Base-by-base conservation (phyloP, 2,113 vertebrate genomes). In the Crotophaga sulcirostris region DNA sequence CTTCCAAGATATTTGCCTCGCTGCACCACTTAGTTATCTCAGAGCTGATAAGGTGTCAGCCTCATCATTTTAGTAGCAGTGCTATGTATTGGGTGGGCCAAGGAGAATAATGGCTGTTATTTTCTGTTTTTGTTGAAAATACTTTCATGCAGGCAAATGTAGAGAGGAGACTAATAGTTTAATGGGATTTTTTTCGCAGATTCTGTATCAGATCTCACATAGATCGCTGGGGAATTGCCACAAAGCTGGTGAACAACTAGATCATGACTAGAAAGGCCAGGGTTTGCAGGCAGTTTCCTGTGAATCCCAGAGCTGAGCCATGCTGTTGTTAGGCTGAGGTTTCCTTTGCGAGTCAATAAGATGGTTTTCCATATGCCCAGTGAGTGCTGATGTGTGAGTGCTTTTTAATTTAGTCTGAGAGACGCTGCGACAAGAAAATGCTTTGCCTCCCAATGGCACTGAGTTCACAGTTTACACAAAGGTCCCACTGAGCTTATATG, bases 21-120 rank as follows among this genome's bases (percentile, higher is more conserved):
- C 45, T 77, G 68, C 18, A 24, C 23, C 47, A 74, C 45, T 68
- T 45, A 49, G 21, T 58, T 60, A 16, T 60, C 72, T 52, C 28
- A 52, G 28, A 66, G 51, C 69, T 88, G 75, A 44, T 16, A 33
- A 77, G n/a, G 36, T 51, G 38, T 51, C 56, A 77, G 73, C 55
- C 52, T 49, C 40, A 54, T 80, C 16, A 2, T 66, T 83, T 86
- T 9, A 36, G n/a, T 49, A 49, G 6, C 26, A 60, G 16, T 38
- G 29, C 34, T 4, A 3, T 20, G 10, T 51, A 19, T 70, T 1
- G 0, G 9, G 40, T 56, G 21, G 18, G 36, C 47, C 0, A 0
- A 77, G 25, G 45, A n/a, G 58, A 86, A 36, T 31, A 60, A 16
- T 85, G n/a, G 36, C 44, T 11, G 1, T 44, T 72, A 17, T 45